Evolutionary conservation across 2,888 invertebrate genomes (phyloP), one percentile per base, ranked within the genome.

Genomic region (Digitonthophagus gazella): DNA sequence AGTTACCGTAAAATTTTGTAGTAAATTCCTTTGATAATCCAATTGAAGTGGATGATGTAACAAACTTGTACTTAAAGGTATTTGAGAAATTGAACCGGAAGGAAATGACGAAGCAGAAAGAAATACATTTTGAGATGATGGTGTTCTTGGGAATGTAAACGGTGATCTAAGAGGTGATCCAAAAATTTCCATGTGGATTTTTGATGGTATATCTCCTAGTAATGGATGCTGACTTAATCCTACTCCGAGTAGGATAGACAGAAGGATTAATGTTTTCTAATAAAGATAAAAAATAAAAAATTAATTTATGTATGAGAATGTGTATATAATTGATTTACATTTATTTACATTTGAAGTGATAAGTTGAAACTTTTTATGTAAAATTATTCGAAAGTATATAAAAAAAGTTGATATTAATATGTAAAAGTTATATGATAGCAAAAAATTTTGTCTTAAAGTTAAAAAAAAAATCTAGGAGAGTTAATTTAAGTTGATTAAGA

Each of bases 151-250:
- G 3, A 44, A 44, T 8, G 28, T 44, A 44, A 61, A 14, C 20
- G 18, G 61, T 15, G 67, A 28, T 67, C 61, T 22, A n/a, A 3
- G 15, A 2, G 65, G 22, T 28, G 14, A 14, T 22, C 69, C 69
- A 56, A 69, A 69, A 54, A 69, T 69, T 63, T 69, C 69, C 15
- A 22, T 55, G 54, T 69, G 69, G 54, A 69, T 69, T 69, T 66
- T 55, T 3, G 64, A 56, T 4, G 69, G 69, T 63, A 69, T 69
- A 18, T 66, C 58, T n/a, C 64, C 64, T 5, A 66, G 55, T 22
- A 69, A 56, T 2, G 11, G 14, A 14, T 66, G 61, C 16, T 68
- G 65, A 18, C 67, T 44, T 6, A 54, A 54, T 11, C 67, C 64
- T 14, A 22, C 58, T 11, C 70, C 67, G 55, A 70, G 61, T 15